Conservation (phyloP, 2,797 vertebrate genomes). For the Zalophus californianus region DNA sequence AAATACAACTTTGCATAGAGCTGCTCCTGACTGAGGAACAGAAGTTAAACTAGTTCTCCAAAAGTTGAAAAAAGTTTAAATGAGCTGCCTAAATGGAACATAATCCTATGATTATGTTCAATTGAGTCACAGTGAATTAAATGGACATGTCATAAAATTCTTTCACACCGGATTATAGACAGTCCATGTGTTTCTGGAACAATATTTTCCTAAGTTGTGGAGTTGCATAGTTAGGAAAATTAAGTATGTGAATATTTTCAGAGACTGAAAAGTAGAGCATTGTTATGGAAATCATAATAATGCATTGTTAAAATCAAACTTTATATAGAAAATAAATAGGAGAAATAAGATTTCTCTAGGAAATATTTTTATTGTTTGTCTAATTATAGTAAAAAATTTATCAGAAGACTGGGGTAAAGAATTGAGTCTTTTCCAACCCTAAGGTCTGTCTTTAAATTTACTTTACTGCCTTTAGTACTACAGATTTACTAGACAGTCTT, state of each 20-base stretch:
- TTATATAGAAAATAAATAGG: not conserved
- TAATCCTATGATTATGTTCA: not conserved
- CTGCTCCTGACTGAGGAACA: slow-evolving; percentile 22
- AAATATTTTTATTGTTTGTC: slow-evolving; percentile 45
- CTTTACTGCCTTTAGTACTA: no score
- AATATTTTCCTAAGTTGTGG: not conserved
- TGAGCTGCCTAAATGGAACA: slow-evolving; percentile 42
- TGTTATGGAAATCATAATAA: not conserved
- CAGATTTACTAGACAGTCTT: not conserved
- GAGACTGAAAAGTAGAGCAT: not conserved
- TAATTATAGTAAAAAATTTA: not conserved
- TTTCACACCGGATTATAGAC: not conserved
- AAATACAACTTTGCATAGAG: slow-evolving; percentile 45
- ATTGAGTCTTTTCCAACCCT: not conserved
- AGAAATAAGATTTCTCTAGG: not conserved
- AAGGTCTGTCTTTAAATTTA: slow-evolving; percentile 27
- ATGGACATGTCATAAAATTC: not conserved
- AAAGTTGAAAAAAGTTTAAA: slow-evolving; percentile 64
- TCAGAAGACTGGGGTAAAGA: not conserved
- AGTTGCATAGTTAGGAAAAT: not conserved
- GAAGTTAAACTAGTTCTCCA: slow-evolving; percentile 49
- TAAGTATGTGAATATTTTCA: not conserved
- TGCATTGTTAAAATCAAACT: slow-evolving; percentile 11
- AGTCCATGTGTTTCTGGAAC: not conserved
- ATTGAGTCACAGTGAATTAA: not conserved